Conservation (phyloP, 2,888 invertebrate genomes). For the Heliconius cydno region DNA sequence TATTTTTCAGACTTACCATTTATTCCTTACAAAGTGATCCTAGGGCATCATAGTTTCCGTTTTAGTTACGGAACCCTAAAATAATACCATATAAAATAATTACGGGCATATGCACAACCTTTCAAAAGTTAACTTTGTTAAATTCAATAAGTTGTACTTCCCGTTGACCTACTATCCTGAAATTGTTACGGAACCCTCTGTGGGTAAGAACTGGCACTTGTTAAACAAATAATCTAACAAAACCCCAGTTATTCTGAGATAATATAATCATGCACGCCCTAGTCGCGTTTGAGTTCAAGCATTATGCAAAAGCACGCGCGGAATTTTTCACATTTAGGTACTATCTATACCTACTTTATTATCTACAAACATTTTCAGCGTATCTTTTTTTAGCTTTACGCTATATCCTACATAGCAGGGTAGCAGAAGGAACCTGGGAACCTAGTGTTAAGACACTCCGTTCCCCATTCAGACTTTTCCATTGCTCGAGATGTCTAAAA, state of each 20-base stretch:
- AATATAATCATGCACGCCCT: constrained; percentile 4
- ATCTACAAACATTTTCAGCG: neutral
- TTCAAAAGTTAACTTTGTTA: too few relatives aligned
- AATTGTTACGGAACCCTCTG: too few relatives aligned
- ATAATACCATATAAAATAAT: too few relatives aligned
- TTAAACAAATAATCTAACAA: neutral
- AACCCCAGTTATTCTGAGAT: neutral
- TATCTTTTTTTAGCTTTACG: neutral
- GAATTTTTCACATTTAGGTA: constrained; percentile 4
- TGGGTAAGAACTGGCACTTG: neutral
- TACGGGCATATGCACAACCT: too few relatives aligned
- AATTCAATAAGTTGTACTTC: too few relatives aligned
- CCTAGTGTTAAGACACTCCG: too few relatives aligned
- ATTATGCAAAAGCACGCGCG: constrained; percentile 2
- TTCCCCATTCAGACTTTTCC: too few relatives aligned
- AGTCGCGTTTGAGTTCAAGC: constrained; percentile 4
- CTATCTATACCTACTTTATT: neutral
- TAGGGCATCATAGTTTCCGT: too few relatives aligned
- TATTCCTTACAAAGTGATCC: neutral
- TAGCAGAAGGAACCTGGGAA: neutral
- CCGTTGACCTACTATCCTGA: too few relatives aligned
- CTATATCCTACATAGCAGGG: neutral
- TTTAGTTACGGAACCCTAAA: too few relatives aligned
- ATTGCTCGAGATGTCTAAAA: neutral
- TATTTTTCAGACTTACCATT: neutral